These are phyloP conservation scores for Stratiomys singularior DNA, from an alignment of 2,888 invertebrate species.

Conservation along the genomic window DNA sequence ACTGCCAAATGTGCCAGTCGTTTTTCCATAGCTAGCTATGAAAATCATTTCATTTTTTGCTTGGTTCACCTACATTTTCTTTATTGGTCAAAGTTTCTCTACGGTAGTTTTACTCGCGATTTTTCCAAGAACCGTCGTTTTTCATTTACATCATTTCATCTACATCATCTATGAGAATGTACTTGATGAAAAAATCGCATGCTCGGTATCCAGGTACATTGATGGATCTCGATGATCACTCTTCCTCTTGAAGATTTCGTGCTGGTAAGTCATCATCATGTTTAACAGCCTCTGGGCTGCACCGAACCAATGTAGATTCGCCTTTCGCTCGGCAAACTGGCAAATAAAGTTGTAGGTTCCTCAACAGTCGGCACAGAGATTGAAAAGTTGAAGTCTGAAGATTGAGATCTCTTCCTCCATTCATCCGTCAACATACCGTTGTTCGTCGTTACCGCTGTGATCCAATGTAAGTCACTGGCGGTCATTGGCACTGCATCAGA, in stretches of 20 bases:
- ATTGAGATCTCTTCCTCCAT: constrained; percentile 52
- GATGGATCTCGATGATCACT: not conserved
- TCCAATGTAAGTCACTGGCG: constrained; percentile 63
- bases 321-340: constrained; percentile 1
- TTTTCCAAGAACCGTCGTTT: constrained; percentile 39
- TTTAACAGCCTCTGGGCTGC: constrained; percentile 1
- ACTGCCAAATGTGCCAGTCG: too few relatives aligned
- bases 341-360: too few relatives aligned
- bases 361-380: not conserved
- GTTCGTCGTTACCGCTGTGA: constrained; percentile 55
- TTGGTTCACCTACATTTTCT: too few relatives aligned
- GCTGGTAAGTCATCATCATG: constrained; percentile 6
- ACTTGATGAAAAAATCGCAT: constrained; percentile 22
- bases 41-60: too few relatives aligned
- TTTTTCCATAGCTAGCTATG: too few relatives aligned
- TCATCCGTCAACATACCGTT: constrained; percentile 48
- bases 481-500: constrained; percentile 62
- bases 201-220: not conserved
- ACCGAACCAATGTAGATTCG: not conserved
- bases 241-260: constrained; percentile 30
- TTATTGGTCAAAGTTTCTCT: constrained; percentile 31
- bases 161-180: not conserved
- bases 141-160: constrained; percentile 23
- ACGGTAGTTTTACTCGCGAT: constrained; percentile 24
- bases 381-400: not conserved